Percentiles rank a stretch among this genome's conserved stretches.
phyloP scores from a whole-genome alignment of 2,113 vertebrate species.

The Corythoichthys intestinalis region DNA sequence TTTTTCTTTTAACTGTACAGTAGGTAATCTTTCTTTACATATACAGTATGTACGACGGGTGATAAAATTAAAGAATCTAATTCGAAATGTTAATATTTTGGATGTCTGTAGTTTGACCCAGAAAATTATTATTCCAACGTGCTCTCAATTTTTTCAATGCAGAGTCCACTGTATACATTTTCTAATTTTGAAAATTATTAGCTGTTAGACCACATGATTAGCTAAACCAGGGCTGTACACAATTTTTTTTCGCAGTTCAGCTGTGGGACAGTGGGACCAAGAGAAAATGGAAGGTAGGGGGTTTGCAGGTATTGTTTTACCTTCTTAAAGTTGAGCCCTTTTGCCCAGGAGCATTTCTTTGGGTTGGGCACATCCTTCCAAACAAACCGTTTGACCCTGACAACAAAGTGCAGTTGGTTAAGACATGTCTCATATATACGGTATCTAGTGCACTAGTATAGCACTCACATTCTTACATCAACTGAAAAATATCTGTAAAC shows the following conservation, averaged over 20 bases:
- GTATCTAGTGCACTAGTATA: background rate
- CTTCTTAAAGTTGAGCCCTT: slow-evolving; percentile 89
- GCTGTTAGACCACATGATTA: background rate
- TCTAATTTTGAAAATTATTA: background rate
- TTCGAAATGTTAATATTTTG: too few relatives aligned
- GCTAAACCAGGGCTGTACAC: too few relatives aligned
- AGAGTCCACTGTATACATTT: background rate
- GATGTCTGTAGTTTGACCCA: too few relatives aligned
- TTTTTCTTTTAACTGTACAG: too few relatives aligned
- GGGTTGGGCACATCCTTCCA: slow-evolving; percentile 96
- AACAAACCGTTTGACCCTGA: slow-evolving; percentile 86
- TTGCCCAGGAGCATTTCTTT: slow-evolving; percentile 94
- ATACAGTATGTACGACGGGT: too few relatives aligned
- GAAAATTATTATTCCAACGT: too few relatives aligned
- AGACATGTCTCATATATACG: background rate
- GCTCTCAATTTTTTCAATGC: too few relatives aligned
- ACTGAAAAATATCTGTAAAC: background rate
- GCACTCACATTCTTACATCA: slow-evolving; percentile 3
- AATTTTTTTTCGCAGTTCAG: background rate
- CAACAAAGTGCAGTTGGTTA: slow-evolving; percentile 25
- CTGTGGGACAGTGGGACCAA: background rate
- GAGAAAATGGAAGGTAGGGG: background rate
- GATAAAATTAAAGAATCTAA: too few relatives aligned
- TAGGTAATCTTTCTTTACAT: too few relatives aligned
- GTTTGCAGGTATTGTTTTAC: slow-evolving; percentile 57